Percentiles rank a stretch among this genome's conserved stretches.
Evolutionary conservation across 2,797 vertebrate species (phyloP).

Genomic region (Sebastes minor): DNA sequence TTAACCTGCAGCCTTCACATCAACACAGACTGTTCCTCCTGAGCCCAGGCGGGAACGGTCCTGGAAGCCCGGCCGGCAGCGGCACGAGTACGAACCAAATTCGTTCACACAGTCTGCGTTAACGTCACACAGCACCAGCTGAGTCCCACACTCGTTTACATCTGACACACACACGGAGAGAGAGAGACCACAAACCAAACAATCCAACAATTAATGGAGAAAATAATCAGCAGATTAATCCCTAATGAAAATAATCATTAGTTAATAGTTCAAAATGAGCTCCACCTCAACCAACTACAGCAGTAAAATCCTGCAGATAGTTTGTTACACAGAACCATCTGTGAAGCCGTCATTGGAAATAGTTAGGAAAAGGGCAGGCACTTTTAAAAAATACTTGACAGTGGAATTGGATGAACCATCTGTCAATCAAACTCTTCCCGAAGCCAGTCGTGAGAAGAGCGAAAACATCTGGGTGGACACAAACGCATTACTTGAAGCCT

Average conservation of each 20-base stretch:
- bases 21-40: slow-evolving; percentile 67
- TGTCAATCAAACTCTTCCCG: no score
- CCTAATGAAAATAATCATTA: no score
- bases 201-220: background rate
- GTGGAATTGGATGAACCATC: no score
- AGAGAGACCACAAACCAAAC: background rate
- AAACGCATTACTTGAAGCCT: background rate
- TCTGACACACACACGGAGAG: slow-evolving; percentile 62
- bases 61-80: slow-evolving; percentile 71
- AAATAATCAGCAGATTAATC: no score
- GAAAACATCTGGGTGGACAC: background rate
- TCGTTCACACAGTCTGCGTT: slow-evolving; percentile 78
- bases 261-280: background rate
- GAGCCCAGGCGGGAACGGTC: slow-evolving; percentile 65
- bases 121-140: slow-evolving; percentile 72
- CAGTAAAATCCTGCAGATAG: background rate
- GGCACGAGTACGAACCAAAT: slow-evolving; percentile 80
- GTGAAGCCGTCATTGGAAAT: no score
- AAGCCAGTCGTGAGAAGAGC: no score
- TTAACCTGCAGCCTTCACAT: background rate
- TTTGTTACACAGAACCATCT: no score
- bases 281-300: background rate
- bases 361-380: no score
- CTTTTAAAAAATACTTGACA: no score
- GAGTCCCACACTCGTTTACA: slow-evolving; percentile 81